These are phyloP conservation scores for Melieria omissa DNA, from an alignment of 2,888 invertebrate species.

Conservation along the genomic window DNA sequence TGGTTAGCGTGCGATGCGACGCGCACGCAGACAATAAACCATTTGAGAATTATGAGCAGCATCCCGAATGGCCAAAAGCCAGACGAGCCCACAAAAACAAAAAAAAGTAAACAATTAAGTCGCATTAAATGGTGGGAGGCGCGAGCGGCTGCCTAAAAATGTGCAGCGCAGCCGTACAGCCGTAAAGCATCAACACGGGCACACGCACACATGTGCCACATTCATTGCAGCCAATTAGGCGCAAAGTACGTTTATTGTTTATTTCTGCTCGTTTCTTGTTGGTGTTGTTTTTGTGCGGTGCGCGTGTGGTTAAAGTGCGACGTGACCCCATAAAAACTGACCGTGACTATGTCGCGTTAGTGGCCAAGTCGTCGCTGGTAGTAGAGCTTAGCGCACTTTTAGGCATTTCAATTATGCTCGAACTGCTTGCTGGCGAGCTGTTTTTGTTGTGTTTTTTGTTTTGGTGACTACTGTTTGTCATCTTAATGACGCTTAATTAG, in stretches of 20 bases:
- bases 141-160: conserved; percentile 23
- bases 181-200: conserved; percentile 29
- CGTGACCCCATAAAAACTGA: conserved; percentile 36
- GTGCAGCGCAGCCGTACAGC: conserved; percentile 14
- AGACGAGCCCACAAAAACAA: not conserved
- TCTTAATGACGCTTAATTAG: not conserved
- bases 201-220: not conserved
- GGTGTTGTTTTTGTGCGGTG: conserved; percentile 20
- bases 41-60: conserved; percentile 37
- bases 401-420: conserved; percentile 27
- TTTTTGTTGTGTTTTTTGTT: conserved; percentile 21
- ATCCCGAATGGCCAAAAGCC: conserved; percentile 14
- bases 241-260: conserved; percentile 22
- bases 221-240: conserved; percentile 30
- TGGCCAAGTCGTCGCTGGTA: not conserved
- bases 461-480: not conserved
- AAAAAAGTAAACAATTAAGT: conserved; percentile 24
- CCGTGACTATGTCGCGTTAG: conserved; percentile 22
- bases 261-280: conserved; percentile 11
- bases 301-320: conserved; percentile 23
- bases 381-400: not conserved
- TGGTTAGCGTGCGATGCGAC: conserved; percentile 7
- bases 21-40: conserved; percentile 32
- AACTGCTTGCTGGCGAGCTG: conserved; percentile 4
- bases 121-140: conserved; percentile 15